Evolutionary conservation across 2,113 vertebrate species (phyloP).

Genomic region (Coregonus clupeaformis): DNA sequence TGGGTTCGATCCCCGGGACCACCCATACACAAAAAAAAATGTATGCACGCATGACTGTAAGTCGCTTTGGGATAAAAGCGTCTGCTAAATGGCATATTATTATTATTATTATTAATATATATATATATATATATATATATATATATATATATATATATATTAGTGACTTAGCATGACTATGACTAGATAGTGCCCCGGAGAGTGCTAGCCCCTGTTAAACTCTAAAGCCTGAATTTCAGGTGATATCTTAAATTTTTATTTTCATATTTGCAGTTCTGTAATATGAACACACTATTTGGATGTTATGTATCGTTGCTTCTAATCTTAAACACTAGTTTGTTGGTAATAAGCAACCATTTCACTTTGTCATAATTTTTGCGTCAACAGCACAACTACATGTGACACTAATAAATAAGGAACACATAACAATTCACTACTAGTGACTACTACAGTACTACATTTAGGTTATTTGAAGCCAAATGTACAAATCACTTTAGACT

Average conservation of each 20-base stretch:
- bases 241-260: neutral
- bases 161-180: too few species aligned
- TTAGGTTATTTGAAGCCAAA: neutral
- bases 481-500: neutral
- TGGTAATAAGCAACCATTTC: neutral
- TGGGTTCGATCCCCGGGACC: too few species aligned
- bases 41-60: too few species aligned
- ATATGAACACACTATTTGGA: slow-evolving; percentile 5
- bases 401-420: neutral
- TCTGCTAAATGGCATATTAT: too few species aligned
- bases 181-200: too few species aligned
- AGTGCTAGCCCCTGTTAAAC: neutral
- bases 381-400: neutral
- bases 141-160: too few species aligned
- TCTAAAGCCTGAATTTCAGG: slow-evolving; percentile 12
- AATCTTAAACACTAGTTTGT: neutral
- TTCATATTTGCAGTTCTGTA: slow-evolving; percentile 33
- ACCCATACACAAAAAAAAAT: too few species aligned
- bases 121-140: too few species aligned
- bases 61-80: too few species aligned
- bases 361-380: neutral
- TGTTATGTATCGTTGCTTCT: neutral
- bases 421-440: neutral
- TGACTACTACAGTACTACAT: neutral
- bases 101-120: too few species aligned